Base-by-base conservation (phyloP, 2,888 invertebrate species). In the Agrotis clavis region DNA sequence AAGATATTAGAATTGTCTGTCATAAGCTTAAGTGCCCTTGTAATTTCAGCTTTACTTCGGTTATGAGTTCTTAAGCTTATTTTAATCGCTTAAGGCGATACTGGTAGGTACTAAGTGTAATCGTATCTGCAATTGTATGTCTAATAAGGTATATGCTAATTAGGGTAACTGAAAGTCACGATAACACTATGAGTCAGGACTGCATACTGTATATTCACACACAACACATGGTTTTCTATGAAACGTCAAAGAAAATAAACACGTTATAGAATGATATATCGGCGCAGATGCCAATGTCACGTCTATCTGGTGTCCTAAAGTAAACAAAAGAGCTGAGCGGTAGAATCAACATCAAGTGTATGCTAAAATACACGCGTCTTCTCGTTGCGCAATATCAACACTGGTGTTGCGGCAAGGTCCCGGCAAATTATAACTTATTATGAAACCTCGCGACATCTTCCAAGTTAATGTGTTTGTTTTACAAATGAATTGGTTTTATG, bases 381-480 rank as follows among this genome's bases (percentile, higher is more conserved):
- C 51, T 41, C 41, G 63, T 85, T 85, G 84, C 79, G 84, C 71
- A 85, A 85, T 74, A 74, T 70, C 71, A 77, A 83, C 74, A 81
- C 54, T 62, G 65, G 65, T 64, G 71, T 73, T 70, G 77, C 70
- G 25, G 67, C 88, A 88, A 88, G 88, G 88, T 86, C 83, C 79
- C 60, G 7, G 78, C 81, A 69, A 83, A 84, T 87, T 82, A 88
- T 86, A 76, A 71, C 69, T 62, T 68, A 72, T 88, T 87, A 84
- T 77, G 86, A 86, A 87, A 88, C 65, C 54, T 57, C 59, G 74
- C 70, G 81, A 83, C 87, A 88, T 88, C 84, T 83, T 76, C 60
- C 25, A 73, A 72, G 25, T 77, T 82, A 79, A 86, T 79, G 73
- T 75, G 68, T 84, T 86, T 86, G 74, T 67, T 73, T 80, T 86